Evolutionary conservation across 1,140 invertebrate genomes (phyloP).

Genomic region (Habropoda laboriosa): DNA sequence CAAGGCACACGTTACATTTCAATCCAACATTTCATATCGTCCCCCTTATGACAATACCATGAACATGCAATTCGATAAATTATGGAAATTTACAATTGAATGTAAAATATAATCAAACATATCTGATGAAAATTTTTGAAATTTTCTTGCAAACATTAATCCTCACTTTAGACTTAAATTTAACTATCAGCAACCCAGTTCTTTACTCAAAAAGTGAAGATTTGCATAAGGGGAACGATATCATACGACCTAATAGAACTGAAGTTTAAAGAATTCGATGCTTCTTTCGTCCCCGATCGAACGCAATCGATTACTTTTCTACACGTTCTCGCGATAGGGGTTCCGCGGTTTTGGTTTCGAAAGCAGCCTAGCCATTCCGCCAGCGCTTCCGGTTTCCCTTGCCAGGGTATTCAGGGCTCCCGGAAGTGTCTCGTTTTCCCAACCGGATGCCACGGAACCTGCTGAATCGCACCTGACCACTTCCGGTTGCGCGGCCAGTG

Average conservation of each 20-base stretch:
- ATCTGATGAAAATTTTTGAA: too few relatives aligned
- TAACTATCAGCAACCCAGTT: too few relatives aligned
- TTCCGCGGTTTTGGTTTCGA: slow-evolving; percentile 47
- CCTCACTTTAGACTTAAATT: too few relatives aligned
- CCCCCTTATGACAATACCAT: too few relatives aligned
- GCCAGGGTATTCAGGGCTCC: slow-evolving; percentile 33
- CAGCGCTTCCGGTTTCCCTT: slow-evolving; percentile 52
- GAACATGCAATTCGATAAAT: too few relatives aligned
- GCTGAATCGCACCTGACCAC: slow-evolving; percentile 55
- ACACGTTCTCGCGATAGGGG: neutral
- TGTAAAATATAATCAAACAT: too few relatives aligned
- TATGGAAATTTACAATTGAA: too few relatives aligned
- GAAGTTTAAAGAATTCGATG: neutral
- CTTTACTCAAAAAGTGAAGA: too few relatives aligned
- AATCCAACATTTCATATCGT: too few relatives aligned
- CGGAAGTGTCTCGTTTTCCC: slow-evolving; percentile 63
- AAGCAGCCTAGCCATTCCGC: slow-evolving; percentile 50
- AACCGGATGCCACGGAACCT: slow-evolving; percentile 54
- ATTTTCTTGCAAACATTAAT: too few relatives aligned
- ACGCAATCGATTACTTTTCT: slow-evolving; percentile 23
- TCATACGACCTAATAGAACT: neutral
- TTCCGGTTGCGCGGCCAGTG: slow-evolving; percentile 38
- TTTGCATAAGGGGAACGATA: neutral
- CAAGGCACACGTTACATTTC: too few relatives aligned
- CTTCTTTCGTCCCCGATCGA: neutral